Percentiles rank a stretch among this genome's conserved stretches.
phyloP scores from a whole-genome alignment of 2,888 invertebrate species.

The Xanthia icteritia region DNA sequence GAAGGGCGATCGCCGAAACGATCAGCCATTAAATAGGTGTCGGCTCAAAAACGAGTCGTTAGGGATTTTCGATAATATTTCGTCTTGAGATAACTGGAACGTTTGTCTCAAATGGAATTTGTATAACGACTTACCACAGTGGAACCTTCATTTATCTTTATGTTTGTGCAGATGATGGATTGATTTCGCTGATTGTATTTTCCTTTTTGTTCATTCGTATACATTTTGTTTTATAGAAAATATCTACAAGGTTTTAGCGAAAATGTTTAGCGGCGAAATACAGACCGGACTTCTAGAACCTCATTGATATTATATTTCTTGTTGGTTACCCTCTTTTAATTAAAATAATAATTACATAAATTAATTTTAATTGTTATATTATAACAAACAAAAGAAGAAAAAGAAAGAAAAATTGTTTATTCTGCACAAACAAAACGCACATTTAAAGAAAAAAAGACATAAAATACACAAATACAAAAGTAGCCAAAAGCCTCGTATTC shows the following conservation, averaged over 20 bases:
- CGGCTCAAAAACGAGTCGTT: constrained; percentile 66
- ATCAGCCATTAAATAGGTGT: constrained; percentile 83
- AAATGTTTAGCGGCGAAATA: constrained; percentile 9
- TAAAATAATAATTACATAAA: too few species aligned
- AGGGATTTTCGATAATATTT: constrained; percentile 66
- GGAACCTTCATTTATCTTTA: constrained; percentile 47
- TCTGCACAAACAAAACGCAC: too few species aligned
- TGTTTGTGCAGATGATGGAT: constrained; percentile 56
- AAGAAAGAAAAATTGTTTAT: too few species aligned
- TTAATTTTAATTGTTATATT: too few species aligned
- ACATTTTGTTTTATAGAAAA: constrained; percentile 34
- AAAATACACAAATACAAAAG: too few species aligned
- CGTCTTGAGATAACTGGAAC: constrained; percentile 49
- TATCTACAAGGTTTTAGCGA: neutral
- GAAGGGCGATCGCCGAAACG: constrained; percentile 82
- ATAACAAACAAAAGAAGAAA: neutral
- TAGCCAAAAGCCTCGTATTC: too few species aligned
- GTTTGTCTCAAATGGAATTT: constrained; percentile 66
- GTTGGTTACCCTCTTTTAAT: neutral
- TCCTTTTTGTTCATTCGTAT: constrained; percentile 48
- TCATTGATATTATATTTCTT: constrained; percentile 7
- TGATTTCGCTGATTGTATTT: constrained; percentile 48
- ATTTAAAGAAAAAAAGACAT: too few species aligned
- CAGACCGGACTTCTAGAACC: neutral
- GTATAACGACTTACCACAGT: constrained; percentile 57